Percentiles rank a stretch among this genome's conserved stretches.
Evolutionary conservation across 2,113 vertebrate species (phyloP).

Genomic region (Myxocyprinus asiaticus): DNA sequence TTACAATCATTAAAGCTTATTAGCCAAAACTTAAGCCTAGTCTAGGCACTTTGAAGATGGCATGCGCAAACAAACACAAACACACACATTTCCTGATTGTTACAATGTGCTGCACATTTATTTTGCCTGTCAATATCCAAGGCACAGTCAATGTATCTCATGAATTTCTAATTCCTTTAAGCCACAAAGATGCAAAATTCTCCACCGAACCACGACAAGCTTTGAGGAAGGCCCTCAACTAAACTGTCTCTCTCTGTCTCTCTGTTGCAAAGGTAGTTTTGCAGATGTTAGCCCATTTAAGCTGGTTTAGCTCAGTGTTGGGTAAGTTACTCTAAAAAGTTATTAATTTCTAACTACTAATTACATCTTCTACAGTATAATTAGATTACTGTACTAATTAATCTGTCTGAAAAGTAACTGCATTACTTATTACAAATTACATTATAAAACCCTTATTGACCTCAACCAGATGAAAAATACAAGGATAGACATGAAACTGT

Average conservation of each 20-base stretch:
- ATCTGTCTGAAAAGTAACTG: too few species aligned
- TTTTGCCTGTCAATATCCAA: conserved; percentile 58
- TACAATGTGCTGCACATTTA: conserved; percentile 57
- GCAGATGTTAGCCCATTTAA: too few species aligned
- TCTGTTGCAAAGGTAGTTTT: not conserved
- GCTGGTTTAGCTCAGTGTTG: too few species aligned
- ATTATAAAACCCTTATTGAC: too few species aligned
- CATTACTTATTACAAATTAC: too few species aligned
- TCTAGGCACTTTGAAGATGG: conserved; percentile 43
- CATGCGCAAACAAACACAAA: conserved; percentile 34
- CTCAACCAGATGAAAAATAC: too few species aligned
- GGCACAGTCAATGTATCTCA: conserved; percentile 49
- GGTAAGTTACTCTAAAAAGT: too few species aligned
- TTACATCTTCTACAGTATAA: too few species aligned
- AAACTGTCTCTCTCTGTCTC: not conserved
- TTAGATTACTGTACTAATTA: too few species aligned
- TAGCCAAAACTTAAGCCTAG: conserved; percentile 47
- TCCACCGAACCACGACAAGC: not conserved
- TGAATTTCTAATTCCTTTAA: conserved; percentile 59
- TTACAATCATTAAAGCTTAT: conserved; percentile 66
- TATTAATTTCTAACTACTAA: too few species aligned
- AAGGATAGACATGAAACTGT: too few species aligned
- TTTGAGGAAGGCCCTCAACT: conserved; percentile 11
- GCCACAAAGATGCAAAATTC: conserved; percentile 39
- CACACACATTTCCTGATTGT: conserved; percentile 43